Base-by-base conservation (phyloP, 2,797 vertebrate genomes). In the Epinephelus coioides region DNA sequence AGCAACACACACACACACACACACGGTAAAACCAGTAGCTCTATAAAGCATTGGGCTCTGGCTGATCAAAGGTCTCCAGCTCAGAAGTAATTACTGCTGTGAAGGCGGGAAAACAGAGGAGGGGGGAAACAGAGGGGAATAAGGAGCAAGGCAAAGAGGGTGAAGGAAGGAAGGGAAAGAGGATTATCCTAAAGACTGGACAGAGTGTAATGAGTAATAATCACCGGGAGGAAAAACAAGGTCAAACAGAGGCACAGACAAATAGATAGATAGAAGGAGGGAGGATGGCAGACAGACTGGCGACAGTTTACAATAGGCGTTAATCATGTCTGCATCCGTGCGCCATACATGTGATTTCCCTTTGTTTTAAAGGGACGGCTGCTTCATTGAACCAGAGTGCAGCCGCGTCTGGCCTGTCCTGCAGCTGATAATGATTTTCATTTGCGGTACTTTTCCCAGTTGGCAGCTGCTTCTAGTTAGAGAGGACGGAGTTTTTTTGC, bases 361-460 rank as follows among this genome's bases (percentile, higher is more conserved):
- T 87, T 78, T 69, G 72, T 80, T 89, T 90, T 85, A 85, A 87
- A 84, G 69, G 69, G 85, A 82, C 67, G 27, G 53, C 79, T 74
- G 82, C 82, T 79, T 78, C 85, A 71, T 61, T 89, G 89, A 87
- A 85, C 69, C 69, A 0, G 82, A 87, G 82, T 83, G 74, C 79
- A 82, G 81, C 80, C n/a, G 76, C 72, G 88, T 90, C 92, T 88
- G 84, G 82, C 75, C 90, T 72, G 88, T 94, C 92, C 91, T 85
- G 80, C 91, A 92, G 93, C 93, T 94, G 91, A 92, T 94, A 94
- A 95, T 94, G 92, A 91, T 93, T 95, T 94, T 94, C 94, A 92
- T 93, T 91, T 80, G 86, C 61, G 70, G 79, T 90, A 62, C 90
- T 91, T 93, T 92, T 94, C 89, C 86, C 91, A 92, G 84, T 84